Conservation (phyloP, 1,140 invertebrate species). For the Atta cephalotes region DNA sequence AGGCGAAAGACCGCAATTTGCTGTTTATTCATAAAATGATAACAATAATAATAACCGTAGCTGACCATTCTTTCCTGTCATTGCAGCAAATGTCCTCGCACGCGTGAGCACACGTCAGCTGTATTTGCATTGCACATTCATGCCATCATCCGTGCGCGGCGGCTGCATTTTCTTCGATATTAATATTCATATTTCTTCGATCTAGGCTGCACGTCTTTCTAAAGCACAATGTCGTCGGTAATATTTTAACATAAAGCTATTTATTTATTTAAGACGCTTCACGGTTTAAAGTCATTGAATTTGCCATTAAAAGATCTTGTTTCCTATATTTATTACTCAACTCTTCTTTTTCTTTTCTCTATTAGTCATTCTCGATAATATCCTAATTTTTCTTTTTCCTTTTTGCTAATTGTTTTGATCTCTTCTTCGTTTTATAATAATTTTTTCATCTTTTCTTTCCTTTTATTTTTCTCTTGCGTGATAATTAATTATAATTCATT, state of each 20-base stretch:
- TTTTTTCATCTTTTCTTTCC: not conserved
- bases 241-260: not conserved
- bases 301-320: not conserved
- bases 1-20: not conserved
- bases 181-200: not conserved
- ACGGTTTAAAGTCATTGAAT: not conserved
- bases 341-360: not conserved
- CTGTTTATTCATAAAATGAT: conserved; percentile 19
- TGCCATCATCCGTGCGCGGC: not conserved
- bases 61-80: conserved; percentile 9
- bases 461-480: no score
- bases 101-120: not conserved
- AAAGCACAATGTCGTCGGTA: not conserved
- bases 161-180: not conserved
- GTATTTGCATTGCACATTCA: conserved; percentile 1
- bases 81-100: not conserved
- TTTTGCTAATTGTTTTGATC: not conserved
- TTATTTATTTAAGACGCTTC: not conserved
- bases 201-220: not conserved
- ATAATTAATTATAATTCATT: no score
- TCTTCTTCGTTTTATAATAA: not conserved
- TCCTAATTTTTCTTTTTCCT: not conserved
- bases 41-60: not conserved
- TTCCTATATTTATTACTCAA: not conserved
- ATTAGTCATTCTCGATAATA: not conserved